Conservation (phyloP, 2,888 invertebrate species). For the Strigamia maritima region DNA sequence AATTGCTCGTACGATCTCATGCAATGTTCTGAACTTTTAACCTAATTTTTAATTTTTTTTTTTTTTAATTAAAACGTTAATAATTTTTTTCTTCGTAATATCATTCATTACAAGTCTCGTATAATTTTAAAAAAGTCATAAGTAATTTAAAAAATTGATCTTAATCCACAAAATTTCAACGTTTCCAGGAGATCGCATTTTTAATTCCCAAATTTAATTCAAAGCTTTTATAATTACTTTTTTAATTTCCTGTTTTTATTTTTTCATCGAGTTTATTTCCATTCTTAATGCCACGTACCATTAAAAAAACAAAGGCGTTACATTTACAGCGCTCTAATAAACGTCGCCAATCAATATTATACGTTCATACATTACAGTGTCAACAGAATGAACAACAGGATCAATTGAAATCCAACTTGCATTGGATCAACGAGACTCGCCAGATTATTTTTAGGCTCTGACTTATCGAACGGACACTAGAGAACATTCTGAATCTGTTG, state of each 20-base stretch:
- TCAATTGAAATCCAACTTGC: conserved; percentile 21
- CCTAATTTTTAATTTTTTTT: too few relatives aligned
- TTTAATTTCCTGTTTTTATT: not conserved
- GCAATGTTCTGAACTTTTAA: too few relatives aligned
- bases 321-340: not conserved
- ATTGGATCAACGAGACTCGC: conserved; percentile 4
- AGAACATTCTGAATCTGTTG: not conserved
- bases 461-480: conserved; percentile 32
- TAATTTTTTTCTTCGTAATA: too few relatives aligned
- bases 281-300: not conserved
- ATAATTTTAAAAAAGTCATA: too few relatives aligned
- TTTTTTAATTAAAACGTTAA: too few relatives aligned
- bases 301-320: not conserved
- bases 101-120: too few relatives aligned
- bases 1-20: too few relatives aligned
- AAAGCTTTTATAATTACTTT: not conserved
- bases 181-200: not conserved
- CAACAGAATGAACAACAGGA: conserved; percentile 26
- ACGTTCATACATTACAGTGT: conserved; percentile 8
- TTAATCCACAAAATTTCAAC: not conserved
- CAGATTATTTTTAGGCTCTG: conserved; percentile 28
- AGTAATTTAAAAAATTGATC: too few relatives aligned
- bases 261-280: not conserved
- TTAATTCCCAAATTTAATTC: not conserved
- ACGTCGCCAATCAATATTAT: not conserved